Evolutionary conservation across 2,797 vertebrate genomes (phyloP).

Genomic region (Coccyzus lansbergi): DNA sequence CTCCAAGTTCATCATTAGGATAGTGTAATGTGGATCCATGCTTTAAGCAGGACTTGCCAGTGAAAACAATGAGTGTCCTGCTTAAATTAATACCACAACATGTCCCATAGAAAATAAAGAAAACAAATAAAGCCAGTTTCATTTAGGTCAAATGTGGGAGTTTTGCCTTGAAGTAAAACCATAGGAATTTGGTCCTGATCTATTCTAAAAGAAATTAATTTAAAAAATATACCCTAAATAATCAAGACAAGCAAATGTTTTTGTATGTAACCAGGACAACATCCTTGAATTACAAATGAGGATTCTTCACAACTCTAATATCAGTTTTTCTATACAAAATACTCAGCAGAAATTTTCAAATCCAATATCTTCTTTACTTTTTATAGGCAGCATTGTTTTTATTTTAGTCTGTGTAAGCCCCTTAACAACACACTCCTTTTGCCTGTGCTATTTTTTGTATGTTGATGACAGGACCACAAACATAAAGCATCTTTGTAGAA

Average conservation of each 20-base stretch:
- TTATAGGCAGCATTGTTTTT: not conserved
- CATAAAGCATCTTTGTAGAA: not conserved
- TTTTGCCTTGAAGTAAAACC: constrained; percentile 32
- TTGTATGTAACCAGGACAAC: not conserved
- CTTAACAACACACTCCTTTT: not conserved
- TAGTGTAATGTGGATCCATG: not conserved
- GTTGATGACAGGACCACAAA: not conserved
- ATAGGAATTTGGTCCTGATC: constrained; percentile 8
- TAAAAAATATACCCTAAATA: constrained; percentile 4
- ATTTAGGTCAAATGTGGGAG: constrained; percentile 30
- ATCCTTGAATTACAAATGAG: not conserved
- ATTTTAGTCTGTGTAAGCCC: not conserved
- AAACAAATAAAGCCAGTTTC: constrained; percentile 16
- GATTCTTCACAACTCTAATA: not conserved
- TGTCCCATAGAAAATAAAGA: constrained; percentile 14
- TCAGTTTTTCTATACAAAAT: not conserved
- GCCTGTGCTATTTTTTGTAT: not conserved
- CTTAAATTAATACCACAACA: constrained; percentile 41
- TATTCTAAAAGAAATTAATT: not conserved
- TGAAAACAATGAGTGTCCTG: constrained; percentile 13
- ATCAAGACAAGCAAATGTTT: not conserved
- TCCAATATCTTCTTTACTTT: not conserved
- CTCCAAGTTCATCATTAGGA: not conserved
- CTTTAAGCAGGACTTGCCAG: not conserved
- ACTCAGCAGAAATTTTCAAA: not conserved